These are phyloP conservation scores for Gambusia holbrooki DNA, from an alignment of 2,113 vertebrate species.

Conservation along the genomic window DNA sequence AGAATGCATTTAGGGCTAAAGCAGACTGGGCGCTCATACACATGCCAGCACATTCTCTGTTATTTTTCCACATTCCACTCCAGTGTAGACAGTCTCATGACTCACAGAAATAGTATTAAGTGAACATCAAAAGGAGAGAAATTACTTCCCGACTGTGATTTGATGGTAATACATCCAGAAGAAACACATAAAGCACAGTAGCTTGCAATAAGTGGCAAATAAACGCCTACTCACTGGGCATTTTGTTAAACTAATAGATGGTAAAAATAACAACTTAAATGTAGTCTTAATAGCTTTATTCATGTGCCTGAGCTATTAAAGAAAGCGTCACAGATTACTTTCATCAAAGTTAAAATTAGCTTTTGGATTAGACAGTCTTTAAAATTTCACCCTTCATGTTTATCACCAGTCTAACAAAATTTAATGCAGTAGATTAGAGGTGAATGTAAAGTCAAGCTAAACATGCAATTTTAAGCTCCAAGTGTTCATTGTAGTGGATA, in stretches of 20 bases:
- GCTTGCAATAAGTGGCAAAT: conserved; percentile 36
- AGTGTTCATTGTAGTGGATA: conserved; percentile 23
- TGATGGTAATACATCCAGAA: conserved; percentile 24
- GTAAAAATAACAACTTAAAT: conserved; percentile 41
- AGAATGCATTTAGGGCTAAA: conserved; percentile 43
- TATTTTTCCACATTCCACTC: conserved; percentile 18
- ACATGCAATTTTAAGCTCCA: conserved; percentile 11
- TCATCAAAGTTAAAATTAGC: conserved; percentile 31
- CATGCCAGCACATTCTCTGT: conserved; percentile 30
- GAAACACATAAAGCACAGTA: conserved; percentile 39
- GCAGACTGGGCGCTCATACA: conserved; percentile 11
- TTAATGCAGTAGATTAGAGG: conserved; percentile 23
- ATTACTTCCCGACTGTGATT: conserved; percentile 28
- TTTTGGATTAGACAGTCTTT: conserved; percentile 38
- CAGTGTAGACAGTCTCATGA: conserved; percentile 15
- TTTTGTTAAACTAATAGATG: conserved; percentile 38
- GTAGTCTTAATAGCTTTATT: conserved; percentile 39
- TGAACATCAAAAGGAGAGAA: conserved; percentile 48
- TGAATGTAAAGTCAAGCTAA: conserved; percentile 20
- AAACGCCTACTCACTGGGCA: conserved; percentile 24
- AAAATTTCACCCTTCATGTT: conserved; percentile 35
- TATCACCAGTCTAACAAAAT: conserved; percentile 20
- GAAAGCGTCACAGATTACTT: conserved; percentile 13
- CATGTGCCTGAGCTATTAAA: conserved; percentile 30
- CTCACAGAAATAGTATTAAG: conserved; percentile 27